Conservation (phyloP, 2,113 vertebrate genomes). For the Corythoichthys haematopterus region DNA sequence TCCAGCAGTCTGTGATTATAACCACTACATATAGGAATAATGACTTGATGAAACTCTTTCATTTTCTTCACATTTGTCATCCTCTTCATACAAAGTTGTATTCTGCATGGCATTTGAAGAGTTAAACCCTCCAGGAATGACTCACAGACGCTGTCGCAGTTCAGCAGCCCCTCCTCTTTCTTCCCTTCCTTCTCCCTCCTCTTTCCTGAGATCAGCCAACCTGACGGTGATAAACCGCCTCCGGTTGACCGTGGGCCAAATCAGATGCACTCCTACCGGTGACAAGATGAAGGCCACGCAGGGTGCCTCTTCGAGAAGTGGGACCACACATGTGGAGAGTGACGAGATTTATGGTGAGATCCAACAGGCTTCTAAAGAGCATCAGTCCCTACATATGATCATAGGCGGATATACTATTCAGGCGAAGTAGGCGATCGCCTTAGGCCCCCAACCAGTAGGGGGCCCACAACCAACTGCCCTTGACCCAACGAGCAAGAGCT, state of each 20-base stretch:
- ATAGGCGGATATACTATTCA: no score
- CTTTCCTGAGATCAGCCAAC: conserved; percentile 21
- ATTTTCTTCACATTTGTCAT: not conserved
- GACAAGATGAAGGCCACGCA: conserved; percentile 28
- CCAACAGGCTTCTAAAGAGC: conserved; percentile 1
- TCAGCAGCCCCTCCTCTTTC: conserved; percentile 17
- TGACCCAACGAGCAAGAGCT: no score
- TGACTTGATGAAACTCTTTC: not conserved
- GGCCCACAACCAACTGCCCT: no score
- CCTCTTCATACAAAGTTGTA: not conserved
- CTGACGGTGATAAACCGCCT: conserved; percentile 45
- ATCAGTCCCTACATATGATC: not conserved
- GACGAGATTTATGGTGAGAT: conserved; percentile 19
- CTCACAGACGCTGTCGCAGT: conserved; percentile 71
- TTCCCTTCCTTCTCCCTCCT: not conserved
- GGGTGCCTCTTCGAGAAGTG: conserved; percentile 13
- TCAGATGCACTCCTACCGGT: conserved; percentile 24
- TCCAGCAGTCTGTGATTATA: not conserved
- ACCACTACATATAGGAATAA: no score
- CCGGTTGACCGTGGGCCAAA: conserved; percentile 24
- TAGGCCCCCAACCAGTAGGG: no score
- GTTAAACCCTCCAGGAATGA: conserved; percentile 73
- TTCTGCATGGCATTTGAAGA: conserved; percentile 28
- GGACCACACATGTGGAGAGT: conserved; percentile 17
- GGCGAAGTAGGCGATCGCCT: no score